Conservation (phyloP, 2,888 invertebrate species). For the Sympetrum striolatum region DNA sequence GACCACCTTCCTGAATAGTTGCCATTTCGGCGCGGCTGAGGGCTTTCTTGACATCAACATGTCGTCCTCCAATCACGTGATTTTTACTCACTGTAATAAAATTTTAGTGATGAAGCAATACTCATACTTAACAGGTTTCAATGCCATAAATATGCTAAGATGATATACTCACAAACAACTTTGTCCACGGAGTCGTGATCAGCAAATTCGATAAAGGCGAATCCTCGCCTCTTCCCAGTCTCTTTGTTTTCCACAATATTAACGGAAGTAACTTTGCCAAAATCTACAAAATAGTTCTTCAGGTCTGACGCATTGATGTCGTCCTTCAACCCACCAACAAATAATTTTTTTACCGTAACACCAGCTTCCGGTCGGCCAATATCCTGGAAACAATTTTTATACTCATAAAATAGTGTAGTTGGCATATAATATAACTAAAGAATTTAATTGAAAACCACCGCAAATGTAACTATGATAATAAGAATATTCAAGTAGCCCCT, state of each 20-base stretch:
- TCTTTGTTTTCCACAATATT: conserved; percentile 92
- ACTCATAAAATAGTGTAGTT: neutral
- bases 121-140: neutral
- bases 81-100: conserved; percentile 71
- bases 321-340: conserved; percentile 92
- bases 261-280: conserved; percentile 81
- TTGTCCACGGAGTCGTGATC: conserved; percentile 98
- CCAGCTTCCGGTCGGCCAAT: conserved; percentile 92
- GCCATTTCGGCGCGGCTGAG: conserved; percentile 87
- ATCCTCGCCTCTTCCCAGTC: conserved; percentile 92
- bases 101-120: conserved; percentile 44
- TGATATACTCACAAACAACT: conserved; percentile 80
- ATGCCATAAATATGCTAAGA: neutral
- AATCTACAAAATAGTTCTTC: conserved; percentile 79
- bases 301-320: conserved; percentile 91
- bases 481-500: too few relatives aligned
- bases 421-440: too few relatives aligned
- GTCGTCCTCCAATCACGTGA: conserved; percentile 83
- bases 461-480: too few relatives aligned
- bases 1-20: conserved; percentile 57
- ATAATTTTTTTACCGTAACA: conserved; percentile 92
- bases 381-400: conserved; percentile 64
- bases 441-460: too few relatives aligned
- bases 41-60: conserved; percentile 92
- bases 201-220: conserved; percentile 95